Evolutionary conservation across 2,888 invertebrate species (phyloP), one percentile per base, ranked within the genome.

Genomic region (Andrena bicolor): DNA sequence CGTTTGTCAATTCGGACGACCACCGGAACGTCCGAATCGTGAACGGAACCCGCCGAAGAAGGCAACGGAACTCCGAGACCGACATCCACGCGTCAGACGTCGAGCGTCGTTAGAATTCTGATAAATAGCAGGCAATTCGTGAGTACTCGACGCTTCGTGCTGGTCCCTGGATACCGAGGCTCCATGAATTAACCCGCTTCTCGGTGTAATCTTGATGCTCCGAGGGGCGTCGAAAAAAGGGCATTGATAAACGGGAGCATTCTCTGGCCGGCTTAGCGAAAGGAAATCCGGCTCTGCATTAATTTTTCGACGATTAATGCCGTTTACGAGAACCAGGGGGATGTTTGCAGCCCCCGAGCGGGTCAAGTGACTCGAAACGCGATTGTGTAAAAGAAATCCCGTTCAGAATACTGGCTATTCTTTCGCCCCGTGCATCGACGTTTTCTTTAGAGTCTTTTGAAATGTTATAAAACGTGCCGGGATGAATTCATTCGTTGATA

Each of bases 1-100:
- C 78, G 78, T 87, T 85, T 86, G 75, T 85, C 84, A 76, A 53
- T 68, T 74, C 48, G 60, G 73, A 75, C 53, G 69, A 71, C 13
- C 60, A 26, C 53, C 53, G 65, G 70, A 26, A 41, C 26, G 49
- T 35, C 35, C 60, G 69, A 79, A 23, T 63, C 64, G 7, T n/a
- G 30, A 35, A 60, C 28, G 28, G 51, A 35, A 49, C 32, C 28
- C 48, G 16, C 30, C 23, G 41, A 60, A 72, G 63, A 61, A 72
- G 73, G 73, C 58, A 58, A 69, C 49, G 51, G 51, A 65, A 64
- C 7, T 16, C 7, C n/a, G 53, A 51, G 65, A 49, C 30, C 68
- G 23, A 69, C 56, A 49, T 76, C 48, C 16, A 10, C 30, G n/a
- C 35, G 35, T 61, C 51, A 26, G n/a, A 56, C 48, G 49, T 49